These are phyloP conservation scores for Adoxophyes honmai DNA, from an alignment of 1,140 invertebrate species.

Conservation along the genomic window DNA sequence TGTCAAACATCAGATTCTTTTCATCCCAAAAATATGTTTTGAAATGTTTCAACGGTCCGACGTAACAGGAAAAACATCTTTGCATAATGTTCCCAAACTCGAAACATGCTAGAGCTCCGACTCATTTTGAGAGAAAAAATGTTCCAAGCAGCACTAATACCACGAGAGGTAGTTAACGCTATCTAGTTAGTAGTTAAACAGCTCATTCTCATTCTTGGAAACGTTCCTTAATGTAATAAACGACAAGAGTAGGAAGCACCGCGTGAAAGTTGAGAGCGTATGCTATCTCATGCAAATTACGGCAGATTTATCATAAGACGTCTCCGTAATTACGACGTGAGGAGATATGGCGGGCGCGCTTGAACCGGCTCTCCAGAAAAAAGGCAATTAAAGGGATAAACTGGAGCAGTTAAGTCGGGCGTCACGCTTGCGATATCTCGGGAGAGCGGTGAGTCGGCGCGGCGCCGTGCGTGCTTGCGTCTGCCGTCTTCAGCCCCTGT, in stretches of 20 bases:
- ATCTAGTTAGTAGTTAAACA: conserved; percentile 70
- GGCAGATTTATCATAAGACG: conserved; percentile 76
- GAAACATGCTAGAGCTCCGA: neutral
- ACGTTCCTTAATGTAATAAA: conserved; percentile 73
- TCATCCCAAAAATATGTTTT: conserved; percentile 37
- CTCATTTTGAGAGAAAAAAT: conserved; percentile 23
- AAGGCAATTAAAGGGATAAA: conserved; percentile 76
- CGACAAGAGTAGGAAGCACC: conserved; percentile 70
- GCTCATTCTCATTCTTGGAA: conserved; percentile 71
- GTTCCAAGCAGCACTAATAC: conserved; percentile 27
- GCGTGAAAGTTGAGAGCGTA: conserved; percentile 74
- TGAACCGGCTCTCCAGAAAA: conserved; percentile 70
- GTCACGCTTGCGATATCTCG: conserved; percentile 53
- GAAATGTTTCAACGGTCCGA: conserved; percentile 13
- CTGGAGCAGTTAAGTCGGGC: conserved; percentile 63
- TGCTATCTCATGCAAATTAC: conserved; percentile 77
- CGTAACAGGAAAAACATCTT: conserved; percentile 24
- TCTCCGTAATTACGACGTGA: conserved; percentile 76
- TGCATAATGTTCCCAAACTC: conserved; percentile 1
- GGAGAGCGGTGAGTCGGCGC: conserved; percentile 22
- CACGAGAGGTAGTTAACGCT: conserved; percentile 49
- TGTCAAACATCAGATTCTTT: conserved; percentile 12
- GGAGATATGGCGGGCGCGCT: conserved; percentile 68
- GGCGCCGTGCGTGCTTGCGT: conserved; percentile 39
- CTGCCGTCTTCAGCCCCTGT: conserved; percentile 44